These are phyloP conservation scores for Drosophila algonquin DNA, from an alignment of 2,888 invertebrate genomes.

Conservation along the genomic window DNA sequence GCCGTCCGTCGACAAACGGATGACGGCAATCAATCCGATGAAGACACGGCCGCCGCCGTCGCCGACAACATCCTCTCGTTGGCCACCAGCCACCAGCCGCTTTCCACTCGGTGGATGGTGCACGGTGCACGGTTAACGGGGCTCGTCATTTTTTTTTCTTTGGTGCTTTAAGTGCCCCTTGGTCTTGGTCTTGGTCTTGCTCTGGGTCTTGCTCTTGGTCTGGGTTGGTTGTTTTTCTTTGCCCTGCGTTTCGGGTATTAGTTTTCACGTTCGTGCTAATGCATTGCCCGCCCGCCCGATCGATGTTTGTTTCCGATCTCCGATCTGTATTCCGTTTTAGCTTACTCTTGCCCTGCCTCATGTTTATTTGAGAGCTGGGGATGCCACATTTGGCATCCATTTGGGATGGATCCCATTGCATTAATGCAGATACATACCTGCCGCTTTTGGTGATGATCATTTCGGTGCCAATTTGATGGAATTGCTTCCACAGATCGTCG, in stretches of 20 bases:
- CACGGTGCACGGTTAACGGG: conserved; percentile 9
- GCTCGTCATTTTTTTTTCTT: conserved; percentile 2
- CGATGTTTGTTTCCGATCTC: conserved; percentile 35
- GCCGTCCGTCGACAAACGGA: conserved; percentile 14
- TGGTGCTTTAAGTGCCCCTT: conserved; percentile 61
- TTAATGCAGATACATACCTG: conserved; percentile 85
- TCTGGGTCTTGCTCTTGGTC: conserved; percentile 31
- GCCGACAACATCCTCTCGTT: conserved; percentile 4
- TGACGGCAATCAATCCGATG: conserved; percentile 6
- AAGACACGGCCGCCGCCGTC: conserved; percentile 5
- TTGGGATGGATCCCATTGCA: neutral
- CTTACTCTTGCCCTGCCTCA: neutral
- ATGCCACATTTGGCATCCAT: neutral
- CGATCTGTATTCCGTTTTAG: neutral
- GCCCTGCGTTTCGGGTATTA: conserved; percentile 54
- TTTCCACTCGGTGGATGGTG: conserved; percentile 7
- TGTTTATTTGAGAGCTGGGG: too few relatives aligned
- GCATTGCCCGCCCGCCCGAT: conserved; percentile 41
- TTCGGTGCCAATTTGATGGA: conserved; percentile 89
- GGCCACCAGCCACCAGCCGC: too few relatives aligned
- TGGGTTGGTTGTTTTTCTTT: conserved; percentile 60
- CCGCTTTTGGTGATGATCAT: conserved; percentile 93
- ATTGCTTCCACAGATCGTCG: conserved; percentile 88
- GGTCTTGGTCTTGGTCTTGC: conserved; percentile 35
- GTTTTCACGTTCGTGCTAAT: conserved; percentile 70